A percentile compares a stretch with the other conserved stretches of the same genome.
phyloP scores from a whole-genome alignment of 2,888 invertebrate species.

The Agrochola circellaris region DNA sequence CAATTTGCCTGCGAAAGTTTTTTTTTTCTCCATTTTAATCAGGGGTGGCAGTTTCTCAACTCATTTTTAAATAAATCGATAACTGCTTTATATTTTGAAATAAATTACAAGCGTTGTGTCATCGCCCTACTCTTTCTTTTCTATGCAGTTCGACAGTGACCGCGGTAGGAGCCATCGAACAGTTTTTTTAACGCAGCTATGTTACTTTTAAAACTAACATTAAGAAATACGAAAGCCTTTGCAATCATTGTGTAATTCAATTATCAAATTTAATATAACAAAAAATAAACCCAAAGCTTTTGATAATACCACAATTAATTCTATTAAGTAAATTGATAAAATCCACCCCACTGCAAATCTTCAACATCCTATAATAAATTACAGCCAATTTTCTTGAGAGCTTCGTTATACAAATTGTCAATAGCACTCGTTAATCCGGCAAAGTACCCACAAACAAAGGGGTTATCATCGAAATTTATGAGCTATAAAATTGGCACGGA shows the following conservation, averaged over 20 bases:
- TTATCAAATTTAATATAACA: constrained; percentile 5
- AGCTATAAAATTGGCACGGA: constrained; percentile 76
- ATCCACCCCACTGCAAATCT: constrained; percentile 58
- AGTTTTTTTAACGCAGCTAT: neutral
- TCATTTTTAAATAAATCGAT: no score
- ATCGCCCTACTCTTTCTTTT: no score
- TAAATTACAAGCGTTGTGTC: no score
- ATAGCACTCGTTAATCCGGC: constrained; percentile 74
- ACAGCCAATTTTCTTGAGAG: constrained; percentile 74
- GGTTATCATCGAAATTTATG: constrained; percentile 80
- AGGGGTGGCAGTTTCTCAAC: no score
- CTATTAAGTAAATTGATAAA: constrained; percentile 65
- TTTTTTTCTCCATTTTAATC: no score
- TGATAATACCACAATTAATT: constrained; percentile 45
- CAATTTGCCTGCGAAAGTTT: no score
- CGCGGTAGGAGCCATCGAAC: neutral
- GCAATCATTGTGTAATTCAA: neutral
- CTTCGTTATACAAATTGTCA: constrained; percentile 73
- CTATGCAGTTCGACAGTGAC: no score
- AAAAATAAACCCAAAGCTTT: neutral
- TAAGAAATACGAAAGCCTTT: neutral
- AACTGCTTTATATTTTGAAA: no score
- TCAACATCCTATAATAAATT: constrained; percentile 68
- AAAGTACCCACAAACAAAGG: constrained; percentile 77
- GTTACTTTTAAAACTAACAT: neutral